Conservation (phyloP, 2,797 vertebrate species). For the Echiichthys vipera region DNA sequence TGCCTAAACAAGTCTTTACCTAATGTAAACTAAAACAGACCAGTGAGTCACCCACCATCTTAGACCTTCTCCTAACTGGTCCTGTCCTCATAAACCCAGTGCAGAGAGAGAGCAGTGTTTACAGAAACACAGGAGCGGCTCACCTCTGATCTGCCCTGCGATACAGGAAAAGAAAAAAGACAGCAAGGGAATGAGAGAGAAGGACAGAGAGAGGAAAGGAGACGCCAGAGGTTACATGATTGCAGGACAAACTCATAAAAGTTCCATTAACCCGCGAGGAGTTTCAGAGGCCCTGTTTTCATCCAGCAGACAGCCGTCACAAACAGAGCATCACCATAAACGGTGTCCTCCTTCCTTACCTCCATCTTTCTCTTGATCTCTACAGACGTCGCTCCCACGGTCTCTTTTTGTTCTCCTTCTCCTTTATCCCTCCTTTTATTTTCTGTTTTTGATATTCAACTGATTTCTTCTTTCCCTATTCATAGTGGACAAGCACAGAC, state of each 20-base stretch:
- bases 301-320: slow-evolving; percentile 97
- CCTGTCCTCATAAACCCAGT: slow-evolving; percentile 71
- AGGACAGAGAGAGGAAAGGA: slow-evolving; percentile 71
- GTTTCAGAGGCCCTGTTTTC: slow-evolving; percentile 97
- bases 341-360: slow-evolving; percentile 76
- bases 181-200: slow-evolving; percentile 43
- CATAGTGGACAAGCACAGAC: not conserved
- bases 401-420: slow-evolving; percentile 15
- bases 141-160: slow-evolving; percentile 79
- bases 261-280: slow-evolving; percentile 93
- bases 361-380: slow-evolving; percentile 68
- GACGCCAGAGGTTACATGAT: slow-evolving; percentile 90
- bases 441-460: slow-evolving; percentile 7
- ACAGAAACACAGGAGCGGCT: slow-evolving; percentile 80
- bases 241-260: slow-evolving; percentile 96
- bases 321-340: slow-evolving; percentile 99
- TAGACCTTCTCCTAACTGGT: slow-evolving; percentile 72
- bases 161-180: slow-evolving; percentile 48
- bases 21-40: slow-evolving; percentile 73
- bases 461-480: not conserved
- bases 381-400: slow-evolving; percentile 24
- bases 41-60: slow-evolving; percentile 75
- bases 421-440: slow-evolving; percentile 15
- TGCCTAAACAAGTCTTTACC: slow-evolving; percentile 77
- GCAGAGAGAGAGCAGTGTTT: slow-evolving; percentile 75